Evolutionary conservation across 35 echinoderm and acorn worm genomes (phyloP).

Genomic region (Eucidaris tribuloides): DNA sequence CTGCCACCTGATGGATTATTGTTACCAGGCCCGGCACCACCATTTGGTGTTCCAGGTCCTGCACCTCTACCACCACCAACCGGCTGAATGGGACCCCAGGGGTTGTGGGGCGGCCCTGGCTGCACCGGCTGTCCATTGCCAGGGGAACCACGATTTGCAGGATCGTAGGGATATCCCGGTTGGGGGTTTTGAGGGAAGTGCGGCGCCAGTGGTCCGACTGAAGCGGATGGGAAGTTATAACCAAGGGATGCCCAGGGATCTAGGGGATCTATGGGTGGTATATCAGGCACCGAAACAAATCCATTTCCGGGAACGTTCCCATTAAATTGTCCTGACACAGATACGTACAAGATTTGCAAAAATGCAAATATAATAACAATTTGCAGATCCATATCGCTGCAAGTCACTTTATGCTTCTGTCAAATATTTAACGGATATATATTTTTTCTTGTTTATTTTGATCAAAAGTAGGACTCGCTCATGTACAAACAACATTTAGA

Average conservation of each 20-base stretch:
- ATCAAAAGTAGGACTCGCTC: no score
- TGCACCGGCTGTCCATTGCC: background rate
- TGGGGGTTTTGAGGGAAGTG: background rate
- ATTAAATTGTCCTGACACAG: background rate
- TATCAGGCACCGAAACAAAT: background rate
- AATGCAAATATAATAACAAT: no score
- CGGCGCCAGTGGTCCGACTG: background rate
- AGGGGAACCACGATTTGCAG: background rate
- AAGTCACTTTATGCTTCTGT: no score
- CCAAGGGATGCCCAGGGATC: slow-evolving; percentile 10
- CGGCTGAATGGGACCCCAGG: background rate
- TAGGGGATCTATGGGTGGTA: background rate
- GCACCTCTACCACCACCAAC: no score
- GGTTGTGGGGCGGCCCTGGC: background rate
- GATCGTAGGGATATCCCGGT: background rate
- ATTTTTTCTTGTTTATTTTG: no score
- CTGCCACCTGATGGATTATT: no score
- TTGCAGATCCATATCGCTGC: no score
- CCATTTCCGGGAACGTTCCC: background rate
- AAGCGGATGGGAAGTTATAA: background rate
- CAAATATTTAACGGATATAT: no score
- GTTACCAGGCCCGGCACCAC: no score
- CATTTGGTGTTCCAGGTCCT: no score
- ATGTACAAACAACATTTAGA: no score
- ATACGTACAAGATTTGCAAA: no score